Conservation (phyloP, 2,797 vertebrate species). For the Poeciliopsis presidionis region DNA sequence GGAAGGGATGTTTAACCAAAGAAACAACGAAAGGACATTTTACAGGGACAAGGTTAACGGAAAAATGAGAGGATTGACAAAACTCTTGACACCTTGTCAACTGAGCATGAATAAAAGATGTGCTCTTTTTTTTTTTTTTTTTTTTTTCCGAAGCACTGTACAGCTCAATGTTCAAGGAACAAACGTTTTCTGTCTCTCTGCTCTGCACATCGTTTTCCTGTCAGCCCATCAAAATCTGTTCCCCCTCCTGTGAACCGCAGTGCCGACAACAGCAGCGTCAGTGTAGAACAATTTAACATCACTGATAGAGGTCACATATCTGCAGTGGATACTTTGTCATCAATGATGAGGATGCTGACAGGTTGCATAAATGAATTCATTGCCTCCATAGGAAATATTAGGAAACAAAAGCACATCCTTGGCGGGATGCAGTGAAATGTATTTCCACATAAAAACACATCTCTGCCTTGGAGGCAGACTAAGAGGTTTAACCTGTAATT, state of each 20-base stretch:
- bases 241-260: slow-evolving; percentile 27
- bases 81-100: slow-evolving; percentile 77
- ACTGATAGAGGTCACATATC: slow-evolving; percentile 32
- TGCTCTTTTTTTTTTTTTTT: neutral
- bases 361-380: slow-evolving; percentile 36
- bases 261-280: slow-evolving; percentile 17
- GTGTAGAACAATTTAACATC: slow-evolving; percentile 30
- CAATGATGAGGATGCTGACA: slow-evolving; percentile 24
- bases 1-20: slow-evolving; percentile 69
- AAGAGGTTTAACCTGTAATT: slow-evolving; percentile 43
- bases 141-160: slow-evolving; percentile 26
- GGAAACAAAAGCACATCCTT: slow-evolving; percentile 32
- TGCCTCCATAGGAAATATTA: slow-evolving; percentile 38
- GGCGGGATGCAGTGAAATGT: slow-evolving; percentile 30
- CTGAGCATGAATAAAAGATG: slow-evolving; percentile 77
- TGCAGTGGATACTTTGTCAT: slow-evolving; percentile 31
- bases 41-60: slow-evolving; percentile 73
- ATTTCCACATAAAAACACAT: slow-evolving; percentile 24
- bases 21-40: slow-evolving; percentile 65
- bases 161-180: slow-evolving; percentile 56
- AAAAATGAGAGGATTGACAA: slow-evolving; percentile 74
- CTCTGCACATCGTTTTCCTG: slow-evolving; percentile 42
- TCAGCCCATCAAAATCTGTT: slow-evolving; percentile 39
- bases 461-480: neutral
- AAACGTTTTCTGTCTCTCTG: slow-evolving; percentile 40